Base-by-base conservation (phyloP, 2,888 invertebrate genomes). In the Argyresthia goedartella region DNA sequence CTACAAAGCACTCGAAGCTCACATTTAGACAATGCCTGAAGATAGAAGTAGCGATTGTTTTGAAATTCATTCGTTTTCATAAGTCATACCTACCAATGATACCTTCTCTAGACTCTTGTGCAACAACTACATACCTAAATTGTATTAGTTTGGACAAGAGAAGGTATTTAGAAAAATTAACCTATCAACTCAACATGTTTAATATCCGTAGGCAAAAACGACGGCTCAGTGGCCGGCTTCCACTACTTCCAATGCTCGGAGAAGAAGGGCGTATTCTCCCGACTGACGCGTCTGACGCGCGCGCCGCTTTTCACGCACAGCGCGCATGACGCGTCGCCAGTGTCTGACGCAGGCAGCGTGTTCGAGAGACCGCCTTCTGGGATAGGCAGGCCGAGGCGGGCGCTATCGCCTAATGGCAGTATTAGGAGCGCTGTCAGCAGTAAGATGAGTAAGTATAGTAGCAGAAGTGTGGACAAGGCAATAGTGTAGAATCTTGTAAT, bases 221-320 rank as follows among this genome's bases (percentile, higher is more conserved):
- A 98, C 77, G 98, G 98, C 33, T 95, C 96, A 36, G 97, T 98
- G 56, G 94, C 95, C 52, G 97, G 97, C 51, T 91, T 92, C 52
- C 91, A 95, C 49, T 98, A 98, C 81, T 98, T 98, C 81, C 96
- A 96, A 75, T 98, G 98, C 73, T 93, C 95, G 66, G 90, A 95
- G 25, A 94, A 95, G 67, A 93, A 93, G 54, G 98, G 98, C n/a
- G 93, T 98, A 14, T 98, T 98, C 79, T 97, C 96, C 34, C 91
- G 95, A 16, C 88, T 97, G 53, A 95, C 95, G 42, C 92, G 97
- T 56, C 88, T 98, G 49, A 95, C 95, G 4, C 88, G 93, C 59
- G 85, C 89, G 52, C 94, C 94, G 8, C 71, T 95, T 50, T 71
- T 88, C 34, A 87, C 87, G 52, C 89, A 89, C 55, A 62, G 73